Conservation (phyloP, 2,888 invertebrate species). For the Trilocha varians region DNA sequence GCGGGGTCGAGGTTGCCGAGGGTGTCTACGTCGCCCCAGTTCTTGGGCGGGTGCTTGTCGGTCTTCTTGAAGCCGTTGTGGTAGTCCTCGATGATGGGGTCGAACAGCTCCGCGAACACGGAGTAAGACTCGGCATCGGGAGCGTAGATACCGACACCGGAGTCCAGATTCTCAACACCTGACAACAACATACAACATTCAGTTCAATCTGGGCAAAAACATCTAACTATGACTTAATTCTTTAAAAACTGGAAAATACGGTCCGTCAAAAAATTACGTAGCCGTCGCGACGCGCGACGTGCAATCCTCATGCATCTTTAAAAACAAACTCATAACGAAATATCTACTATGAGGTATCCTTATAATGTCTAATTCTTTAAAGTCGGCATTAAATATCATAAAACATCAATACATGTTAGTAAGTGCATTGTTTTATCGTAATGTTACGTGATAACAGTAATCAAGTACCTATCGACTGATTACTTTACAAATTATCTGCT, state of each 20-base stretch:
- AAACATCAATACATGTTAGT: not conserved
- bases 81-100: slow-evolving; percentile 98
- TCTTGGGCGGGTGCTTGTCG: slow-evolving; percentile 94
- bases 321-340: no score
- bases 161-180: slow-evolving; percentile 96
- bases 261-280: no score
- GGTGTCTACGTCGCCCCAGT: slow-evolving; percentile 93
- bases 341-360: no score
- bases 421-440: not conserved
- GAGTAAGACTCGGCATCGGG: slow-evolving; percentile 97
- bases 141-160: slow-evolving; percentile 97
- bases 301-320: no score
- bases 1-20: slow-evolving; percentile 95
- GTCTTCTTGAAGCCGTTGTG: slow-evolving; percentile 95
- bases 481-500: not conserved
- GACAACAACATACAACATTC: slow-evolving; percentile 26
- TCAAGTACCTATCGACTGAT: not conserved
- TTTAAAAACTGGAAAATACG: no score
- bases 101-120: slow-evolving; percentile 92
- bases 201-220: no score
- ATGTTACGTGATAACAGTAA: not conserved
- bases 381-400: not conserved
- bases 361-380: no score
- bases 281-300: no score
- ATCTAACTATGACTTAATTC: no score